Conservation (phyloP, 2,888 invertebrate genomes). For the Catocala nupta region DNA sequence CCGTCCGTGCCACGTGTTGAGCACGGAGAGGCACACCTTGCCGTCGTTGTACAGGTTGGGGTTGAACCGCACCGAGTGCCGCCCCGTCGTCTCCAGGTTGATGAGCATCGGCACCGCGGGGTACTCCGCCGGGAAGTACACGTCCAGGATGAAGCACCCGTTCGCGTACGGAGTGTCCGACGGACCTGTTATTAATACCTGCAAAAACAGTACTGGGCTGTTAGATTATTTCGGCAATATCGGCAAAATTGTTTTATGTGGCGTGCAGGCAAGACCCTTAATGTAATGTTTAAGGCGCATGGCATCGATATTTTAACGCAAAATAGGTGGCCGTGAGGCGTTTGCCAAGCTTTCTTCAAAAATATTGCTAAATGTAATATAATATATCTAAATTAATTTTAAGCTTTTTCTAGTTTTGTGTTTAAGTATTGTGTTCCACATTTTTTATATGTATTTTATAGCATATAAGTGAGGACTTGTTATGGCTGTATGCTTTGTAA, state of each 20-base stretch:
- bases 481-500: too few species aligned
- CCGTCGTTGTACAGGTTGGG: slow-evolving; percentile 98
- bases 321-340: too few species aligned
- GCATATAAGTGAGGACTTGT: too few species aligned
- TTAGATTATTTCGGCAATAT: not conserved
- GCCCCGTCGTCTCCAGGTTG: slow-evolving; percentile 96
- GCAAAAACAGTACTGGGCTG: not conserved
- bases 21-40: slow-evolving; percentile 96
- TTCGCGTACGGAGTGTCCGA: slow-evolving; percentile 97
- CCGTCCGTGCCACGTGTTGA: slow-evolving; percentile 98
- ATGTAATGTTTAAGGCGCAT: too few species aligned
- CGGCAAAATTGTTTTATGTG: not conserved
- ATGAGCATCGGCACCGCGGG: slow-evolving; percentile 96
- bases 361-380: too few species aligned
- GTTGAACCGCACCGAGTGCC: slow-evolving; percentile 96
- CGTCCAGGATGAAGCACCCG: slow-evolving; percentile 97
- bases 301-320: too few species aligned
- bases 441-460: too few species aligned
- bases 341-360: too few species aligned
- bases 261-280: too few species aligned
- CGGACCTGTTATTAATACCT: slow-evolving; percentile 97
- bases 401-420: too few species aligned
- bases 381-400: too few species aligned
- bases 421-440: too few species aligned
- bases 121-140: slow-evolving; percentile 95